phyloP scores from a whole-genome alignment of 1,140 invertebrate genomes.

The Bombus waltoni region DNA sequence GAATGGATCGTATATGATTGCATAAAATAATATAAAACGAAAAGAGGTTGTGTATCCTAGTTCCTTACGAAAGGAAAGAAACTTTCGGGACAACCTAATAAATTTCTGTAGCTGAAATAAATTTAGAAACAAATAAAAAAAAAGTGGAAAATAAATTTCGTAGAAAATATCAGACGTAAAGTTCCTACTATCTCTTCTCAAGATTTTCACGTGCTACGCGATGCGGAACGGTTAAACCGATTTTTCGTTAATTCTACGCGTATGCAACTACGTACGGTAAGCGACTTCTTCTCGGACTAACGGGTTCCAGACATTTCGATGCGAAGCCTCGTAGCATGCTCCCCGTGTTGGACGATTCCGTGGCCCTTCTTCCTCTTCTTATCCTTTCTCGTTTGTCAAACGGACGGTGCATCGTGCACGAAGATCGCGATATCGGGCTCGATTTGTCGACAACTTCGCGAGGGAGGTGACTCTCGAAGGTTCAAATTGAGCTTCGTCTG shows the following conservation, averaged over 20 bases:
- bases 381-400: neutral
- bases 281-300: neutral
- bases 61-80: too few species aligned
- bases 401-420: neutral
- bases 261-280: neutral
- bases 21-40: too few species aligned
- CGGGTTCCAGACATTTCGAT: conserved; percentile 17
- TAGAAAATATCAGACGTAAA: too few species aligned
- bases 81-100: too few species aligned
- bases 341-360: neutral
- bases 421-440: neutral
- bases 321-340: conserved; percentile 24
- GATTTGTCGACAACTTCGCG: conserved; percentile 22
- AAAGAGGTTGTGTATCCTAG: too few species aligned
- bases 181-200: too few species aligned
- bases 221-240: neutral
- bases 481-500: too few species aligned
- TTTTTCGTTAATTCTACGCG: neutral
- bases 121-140: neutral
- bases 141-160: too few species aligned
- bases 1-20: too few species aligned
- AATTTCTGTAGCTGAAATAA: too few species aligned
- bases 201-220: too few species aligned
- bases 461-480: neutral
- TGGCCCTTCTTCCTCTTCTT: neutral